A percentile compares a stretch with the other conserved stretches of the same genome.
These are phyloP conservation scores for Aporrectodea caliginosa DNA, from an alignment of 1,140 invertebrate species.

Conservation along the genomic window DNA sequence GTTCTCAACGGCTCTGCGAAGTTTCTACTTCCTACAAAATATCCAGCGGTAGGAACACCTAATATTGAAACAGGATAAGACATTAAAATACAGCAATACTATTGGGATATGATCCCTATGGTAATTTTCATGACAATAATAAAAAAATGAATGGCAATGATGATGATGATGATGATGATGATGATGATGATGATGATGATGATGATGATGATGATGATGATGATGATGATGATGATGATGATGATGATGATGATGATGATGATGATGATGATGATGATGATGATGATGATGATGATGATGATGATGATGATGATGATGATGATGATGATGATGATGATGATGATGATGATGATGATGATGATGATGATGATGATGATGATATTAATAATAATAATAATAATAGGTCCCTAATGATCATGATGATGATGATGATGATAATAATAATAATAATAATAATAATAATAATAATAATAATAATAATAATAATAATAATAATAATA, in stretches of 20 bases:
- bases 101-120: too few relatives aligned
- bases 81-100: too few relatives aligned
- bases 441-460: too few relatives aligned
- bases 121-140: too few relatives aligned
- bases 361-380: constrained; percentile 1
- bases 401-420: too few relatives aligned
- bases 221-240: neutral
- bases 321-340: neutral
- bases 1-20: too few relatives aligned
- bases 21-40: too few relatives aligned
- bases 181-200: constrained; percentile 1
- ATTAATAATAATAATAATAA: neutral
- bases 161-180: constrained; percentile 2
- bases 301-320: neutral
- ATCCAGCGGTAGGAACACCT: too few relatives aligned
- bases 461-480: too few relatives aligned
- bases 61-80: too few relatives aligned
- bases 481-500: too few relatives aligned
- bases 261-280: neutral
- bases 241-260: constrained; percentile 1
- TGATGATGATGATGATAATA: too few relatives aligned
- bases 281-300: neutral
- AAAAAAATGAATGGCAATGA: neutral
- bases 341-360: neutral
- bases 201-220: neutral